Percentiles rank a stretch among this genome's conserved stretches.
phyloP scores from a whole-genome alignment of 2,113 vertebrate genomes.

The Echinops telfairi region DNA sequence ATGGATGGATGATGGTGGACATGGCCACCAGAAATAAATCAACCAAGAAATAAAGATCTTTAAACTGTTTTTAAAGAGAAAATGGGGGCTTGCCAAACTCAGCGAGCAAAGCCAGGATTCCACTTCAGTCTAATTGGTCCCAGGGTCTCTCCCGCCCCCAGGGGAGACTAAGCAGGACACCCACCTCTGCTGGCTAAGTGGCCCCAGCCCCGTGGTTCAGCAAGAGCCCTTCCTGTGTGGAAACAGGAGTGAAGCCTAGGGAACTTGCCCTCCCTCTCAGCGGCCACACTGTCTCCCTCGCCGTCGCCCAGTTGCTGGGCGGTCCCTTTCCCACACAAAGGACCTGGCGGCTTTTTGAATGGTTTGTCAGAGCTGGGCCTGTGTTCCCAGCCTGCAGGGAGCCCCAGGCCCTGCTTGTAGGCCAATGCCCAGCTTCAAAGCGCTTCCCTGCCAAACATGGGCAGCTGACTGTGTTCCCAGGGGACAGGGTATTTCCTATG shows the following conservation, averaged over 20 bases:
- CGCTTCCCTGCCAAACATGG: constrained; percentile 16
- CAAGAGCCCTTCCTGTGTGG: neutral
- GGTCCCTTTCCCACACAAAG: constrained; percentile 3
- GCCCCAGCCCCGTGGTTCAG: neutral
- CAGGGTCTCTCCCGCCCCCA: neutral
- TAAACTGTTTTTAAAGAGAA: neutral
- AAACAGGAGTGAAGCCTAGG: neutral
- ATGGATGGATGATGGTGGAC: no score
- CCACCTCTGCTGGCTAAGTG: accelerated
- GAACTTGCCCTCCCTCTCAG: neutral
- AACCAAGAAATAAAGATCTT: neutral
- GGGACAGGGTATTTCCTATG: constrained; percentile 53
- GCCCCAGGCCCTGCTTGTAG: neutral
- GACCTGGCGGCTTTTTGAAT: neutral
- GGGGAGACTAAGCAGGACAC: no score
- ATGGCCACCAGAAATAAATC: neutral
- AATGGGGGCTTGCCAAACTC: no score
- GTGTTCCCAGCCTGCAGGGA: constrained; percentile 10
- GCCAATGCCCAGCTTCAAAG: constrained; percentile 32
- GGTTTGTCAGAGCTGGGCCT: neutral
- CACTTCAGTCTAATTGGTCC: neutral
- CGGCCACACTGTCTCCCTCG: accelerated
- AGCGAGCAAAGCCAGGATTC: neutral
- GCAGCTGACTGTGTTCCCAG: constrained; percentile 62
- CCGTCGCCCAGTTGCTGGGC: neutral